Evolutionary conservation across 1,140 invertebrate species (phyloP), one percentile per base, ranked within the genome.

Genomic region (Forficula auricularia): DNA sequence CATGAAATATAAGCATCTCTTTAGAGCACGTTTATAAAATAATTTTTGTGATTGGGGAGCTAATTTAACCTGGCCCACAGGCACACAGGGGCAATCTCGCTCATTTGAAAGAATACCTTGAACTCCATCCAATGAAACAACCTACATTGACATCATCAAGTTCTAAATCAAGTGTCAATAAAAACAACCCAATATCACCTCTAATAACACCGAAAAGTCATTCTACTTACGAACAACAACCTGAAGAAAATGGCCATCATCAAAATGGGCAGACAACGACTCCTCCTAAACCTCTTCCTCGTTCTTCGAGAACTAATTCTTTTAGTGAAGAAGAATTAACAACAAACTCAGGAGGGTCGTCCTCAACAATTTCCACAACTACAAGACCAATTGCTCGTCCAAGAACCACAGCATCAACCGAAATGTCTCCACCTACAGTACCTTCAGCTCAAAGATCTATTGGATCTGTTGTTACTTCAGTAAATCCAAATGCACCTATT

Each of bases 241-340:
- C 52, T 59, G 18, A 59, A 53, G 27, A 50, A 45, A 35, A 37
- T 20, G 48, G 15, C 35, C 22, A 27, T 10, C 22, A 27, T 27
- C 22, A 27, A 4, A 49, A 45, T 45, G 40, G 59, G 54, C 9
- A 15, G 16, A 19, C 33, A 14, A 60, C 2, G 22, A 37, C 15
- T 19, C 76, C 77, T 7, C 82, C 82, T 0, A 83, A 82, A 54
- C 82, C 82, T 8, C 61, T 84, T 56, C 82, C 82, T 16, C 66
- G 75, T 46, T 65, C 70, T 0, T 75, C 73, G 12, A 64, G 76
- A 46, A 67, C 73, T 19, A 70, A 72, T 53, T 77, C 74, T 20
- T 57, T 78, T 31, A 70, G 71, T 1, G 73, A 76, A 52, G 50
- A 56, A 38, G 71, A 48, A 49, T 66, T 54, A 3, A 75, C 31